Evolutionary conservation across 2,888 invertebrate genomes (phyloP), one percentile per base, ranked within the genome.

Genomic region (Tinea trinotella): DNA sequence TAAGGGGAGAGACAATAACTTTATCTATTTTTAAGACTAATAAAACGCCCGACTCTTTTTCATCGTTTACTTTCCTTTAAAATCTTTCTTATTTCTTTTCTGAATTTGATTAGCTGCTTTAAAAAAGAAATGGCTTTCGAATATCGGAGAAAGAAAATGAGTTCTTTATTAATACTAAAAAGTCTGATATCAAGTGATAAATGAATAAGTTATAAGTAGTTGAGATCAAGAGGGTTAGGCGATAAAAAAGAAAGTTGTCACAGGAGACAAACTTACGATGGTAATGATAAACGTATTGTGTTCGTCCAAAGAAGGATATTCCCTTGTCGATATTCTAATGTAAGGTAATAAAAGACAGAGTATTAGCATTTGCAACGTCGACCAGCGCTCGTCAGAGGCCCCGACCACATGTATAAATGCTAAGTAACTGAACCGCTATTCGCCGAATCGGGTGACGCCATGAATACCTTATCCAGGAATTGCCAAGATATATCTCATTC

Each of bases 261-360:
- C n/a, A 10, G n/a, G 9, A 30, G 9, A 2, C 2, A 30, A 4
- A 30, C 30, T 30, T 30, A 30, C 30, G n/a, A 30, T 30, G 30
- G 30, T 30, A 30, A 30, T 30, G 30, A 24, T 6, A 50, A 50
- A 13, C 50, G 50, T 24, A 13, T 50, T 15, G 40, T 40, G 40
- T 40, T 40, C 30, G 30, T 30, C 30, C 13, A 22, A 24, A 24
- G 24, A 13, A 24, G 4, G 24, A 9, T 50, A 50, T 50, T 50
- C 50, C 24, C 24, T 15, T 24, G 50, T 57, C 58, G 71, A 74
- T 75, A 76, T 76, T 76, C 76, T 73, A 75, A 76, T 74, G 70
- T 64, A 60, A 62, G 36, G 70, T 66, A 75, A 75, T 76, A 75
- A 75, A 74, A 74, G 70, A 64, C 63, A 24, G 61, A 64, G 67